Conservation (phyloP, 1,140 invertebrate species). For the Tenebrio molitor region DNA sequence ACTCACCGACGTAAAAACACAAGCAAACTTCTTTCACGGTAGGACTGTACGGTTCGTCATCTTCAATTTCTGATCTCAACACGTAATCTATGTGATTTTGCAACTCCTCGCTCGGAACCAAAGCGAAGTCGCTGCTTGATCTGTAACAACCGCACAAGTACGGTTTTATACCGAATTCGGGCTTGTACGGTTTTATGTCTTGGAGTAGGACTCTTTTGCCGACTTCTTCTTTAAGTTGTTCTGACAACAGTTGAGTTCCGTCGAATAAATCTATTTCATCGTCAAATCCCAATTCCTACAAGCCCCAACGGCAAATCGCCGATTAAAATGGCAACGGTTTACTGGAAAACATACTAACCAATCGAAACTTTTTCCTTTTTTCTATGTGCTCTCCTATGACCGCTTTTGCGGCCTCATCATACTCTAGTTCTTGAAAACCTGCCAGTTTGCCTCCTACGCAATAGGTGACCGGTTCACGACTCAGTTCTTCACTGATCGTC, state of each 20-base stretch:
- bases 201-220: neutral
- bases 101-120: neutral
- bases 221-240: neutral
- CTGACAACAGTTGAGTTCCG: conserved; percentile 11
- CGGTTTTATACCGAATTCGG: neutral
- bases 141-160: conserved; percentile 24
- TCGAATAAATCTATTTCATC: conserved; percentile 18
- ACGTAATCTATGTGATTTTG: neutral
- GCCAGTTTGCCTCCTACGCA: neutral
- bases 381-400: neutral
- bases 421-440: neutral
- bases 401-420: neutral
- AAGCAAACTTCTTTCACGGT: conserved; percentile 13
- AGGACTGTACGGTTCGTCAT: neutral
- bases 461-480: neutral
- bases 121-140: neutral
- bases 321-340: neutral
- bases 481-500: conserved; percentile 18
- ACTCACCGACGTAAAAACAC: conserved; percentile 7
- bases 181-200: neutral
- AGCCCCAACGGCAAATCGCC: neutral
- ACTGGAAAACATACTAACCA: conserved; percentile 1
- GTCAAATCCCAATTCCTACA: conserved; percentile 21
- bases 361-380: conserved; percentile 1
- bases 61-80: neutral